Evolutionary conservation across 1,140 invertebrate species (phyloP), one percentile per base, ranked within the genome.

Genomic region (Tetramorium parvispinum): DNA sequence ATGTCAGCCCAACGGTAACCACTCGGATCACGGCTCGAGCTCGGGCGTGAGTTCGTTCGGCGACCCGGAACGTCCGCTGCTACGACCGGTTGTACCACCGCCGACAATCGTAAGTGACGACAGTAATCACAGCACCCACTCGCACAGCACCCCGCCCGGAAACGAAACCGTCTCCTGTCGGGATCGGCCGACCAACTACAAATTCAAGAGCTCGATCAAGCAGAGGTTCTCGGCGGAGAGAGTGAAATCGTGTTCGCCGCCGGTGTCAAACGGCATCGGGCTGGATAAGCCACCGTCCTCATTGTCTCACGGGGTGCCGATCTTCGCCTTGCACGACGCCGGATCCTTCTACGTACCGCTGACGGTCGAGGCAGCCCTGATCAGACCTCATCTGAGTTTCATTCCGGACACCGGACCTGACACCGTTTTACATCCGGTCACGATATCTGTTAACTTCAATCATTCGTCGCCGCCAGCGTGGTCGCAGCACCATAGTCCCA

Each of bases 161-260:
- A 55, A 88, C 51, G 91, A 61, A 32, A 13, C n/a, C 8, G n/a
- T 53, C n/a, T 43, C 77, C 32, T 63, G 76, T 57, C 16, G 87
- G 91, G 66, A 93, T 93, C 95, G 95, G 89, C 95, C 96, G 53
- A 93, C 95, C 43, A 96, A 95, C 66, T 99, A 99, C 95, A 99
- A 99, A 95, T 99, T 99, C 95, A 99, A 99, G 95, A 99, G 98
- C 90, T 98, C 98, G 88, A 99, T 99, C 85, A 98, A 99, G 89
- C 97, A 98, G 92, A 96, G 98, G 65, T 99, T 99, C 92, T 94
- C 94, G 0, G 94, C 94, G 3, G 94, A 95, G 59, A 94, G 95
- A 86, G 93, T 94, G 76, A 95, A 95, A 78, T 95, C 95, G 49
- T 94, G 92, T 73, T 88, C 93, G 0, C 90, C 94, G 27, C 88